Percentiles rank a stretch among this genome's conserved stretches.
Conservation (phyloP, 2,113 vertebrate genomes). For the Protobothrops mucrosquamatus region DNA sequence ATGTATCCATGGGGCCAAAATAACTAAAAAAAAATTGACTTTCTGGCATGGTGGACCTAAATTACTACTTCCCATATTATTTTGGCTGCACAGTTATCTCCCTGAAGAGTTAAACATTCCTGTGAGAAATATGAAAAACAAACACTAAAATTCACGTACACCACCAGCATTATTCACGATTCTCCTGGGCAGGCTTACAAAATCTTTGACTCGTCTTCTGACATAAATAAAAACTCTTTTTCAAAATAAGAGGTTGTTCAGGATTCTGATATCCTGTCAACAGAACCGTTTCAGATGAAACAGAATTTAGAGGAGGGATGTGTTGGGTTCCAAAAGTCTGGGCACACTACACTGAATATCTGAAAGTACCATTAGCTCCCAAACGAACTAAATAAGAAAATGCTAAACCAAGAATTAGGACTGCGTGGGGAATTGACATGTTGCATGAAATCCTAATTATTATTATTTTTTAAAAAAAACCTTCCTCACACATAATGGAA, state of each 20-base stretch:
- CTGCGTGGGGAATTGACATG: background rate
- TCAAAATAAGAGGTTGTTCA: conserved; percentile 29
- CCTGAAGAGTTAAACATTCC: conserved; percentile 57
- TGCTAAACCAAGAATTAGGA: background rate
- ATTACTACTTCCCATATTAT: conserved; percentile 54
- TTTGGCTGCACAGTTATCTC: conserved; percentile 44
- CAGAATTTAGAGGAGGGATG: background rate
- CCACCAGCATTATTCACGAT: conserved; percentile 37
- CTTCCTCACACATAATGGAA: background rate
- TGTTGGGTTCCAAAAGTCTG: background rate
- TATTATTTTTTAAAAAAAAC: background rate
- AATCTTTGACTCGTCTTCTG: conserved; percentile 40
- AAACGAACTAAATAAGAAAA: background rate
- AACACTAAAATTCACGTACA: conserved; percentile 48
- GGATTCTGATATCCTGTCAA: conserved; percentile 21
- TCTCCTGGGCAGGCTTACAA: conserved; percentile 25
- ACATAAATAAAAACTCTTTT: conserved; percentile 44
- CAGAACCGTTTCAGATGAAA: conserved; percentile 13
- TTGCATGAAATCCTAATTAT: background rate
- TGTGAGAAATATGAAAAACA: conserved; percentile 55
- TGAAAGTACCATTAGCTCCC: background rate
- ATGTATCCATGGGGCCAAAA: conserved; percentile 35
- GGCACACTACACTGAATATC: rapidly evolving
- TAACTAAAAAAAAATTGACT: conserved; percentile 40
- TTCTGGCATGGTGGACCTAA: conserved; percentile 36